Evolutionary conservation across 1,140 invertebrate species (phyloP), one percentile per base, ranked within the genome.

Genomic region (Drosophila orena): DNA sequence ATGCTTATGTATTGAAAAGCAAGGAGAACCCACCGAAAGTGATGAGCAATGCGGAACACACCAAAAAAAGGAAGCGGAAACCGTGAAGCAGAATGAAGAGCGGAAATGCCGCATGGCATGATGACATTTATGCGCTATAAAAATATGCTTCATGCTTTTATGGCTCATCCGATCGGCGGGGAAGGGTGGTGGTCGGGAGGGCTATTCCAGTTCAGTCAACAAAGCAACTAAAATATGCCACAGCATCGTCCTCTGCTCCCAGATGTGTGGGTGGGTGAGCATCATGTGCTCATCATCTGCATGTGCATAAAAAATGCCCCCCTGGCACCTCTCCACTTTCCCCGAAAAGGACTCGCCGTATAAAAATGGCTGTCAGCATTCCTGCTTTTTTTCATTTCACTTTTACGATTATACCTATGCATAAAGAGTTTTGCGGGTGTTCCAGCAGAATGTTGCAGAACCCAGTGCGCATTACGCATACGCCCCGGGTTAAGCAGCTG

Each of bases 81-180:
- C 11, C 14, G 10, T 20, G 8, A 17, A 14, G 30, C 20, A 37
- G 24, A 20, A 54, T 20, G n/a, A 20, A 34, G 35, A 27, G 15
- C 50, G 47, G 49, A 83, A 83, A 79, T 77, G 46, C 72, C 79
- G 83, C 79, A 88, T 77, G 72, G 53, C 75, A 88, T 84, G 81
- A 89, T 88, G 83, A 77, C 84, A 88, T 88, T 88, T 80, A 89
- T 88, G 84, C 65, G 72, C 79, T 71, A 89, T 88, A 88, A 88
- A 88, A 88, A 79, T 88, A 88, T 86, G 83, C 71, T 88, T 60
- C 61, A 73, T 65, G 79, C 84, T 81, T 65, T 73, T 77, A 78
- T 89, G 83, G 83, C 65, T 59, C 75, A 79, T 60, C 66, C 72
- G n/a, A 15, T 17, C 30, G 30, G 30, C 8, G 30, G 8, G 30